phyloP scores from a whole-genome alignment of 2,888 invertebrate genomes.

The Nemoura dubitans region DNA sequence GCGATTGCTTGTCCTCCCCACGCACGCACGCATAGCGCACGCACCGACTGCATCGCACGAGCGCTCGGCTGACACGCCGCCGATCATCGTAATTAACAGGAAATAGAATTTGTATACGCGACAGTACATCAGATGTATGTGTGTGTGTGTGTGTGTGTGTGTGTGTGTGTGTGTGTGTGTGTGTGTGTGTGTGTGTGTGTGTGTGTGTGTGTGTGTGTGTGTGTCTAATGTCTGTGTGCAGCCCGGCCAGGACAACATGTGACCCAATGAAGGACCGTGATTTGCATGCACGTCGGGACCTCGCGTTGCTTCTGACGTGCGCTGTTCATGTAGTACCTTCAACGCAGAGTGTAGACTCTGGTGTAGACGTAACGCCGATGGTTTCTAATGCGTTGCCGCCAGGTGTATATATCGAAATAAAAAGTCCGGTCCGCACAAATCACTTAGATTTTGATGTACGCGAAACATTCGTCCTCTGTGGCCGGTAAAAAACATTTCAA shows the following conservation, averaged over 20 bases:
- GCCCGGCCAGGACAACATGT: background rate
- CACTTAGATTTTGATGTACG: background rate
- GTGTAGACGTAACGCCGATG: no score
- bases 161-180: no score
- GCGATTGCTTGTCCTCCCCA: background rate
- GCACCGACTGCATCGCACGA: background rate
- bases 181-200: no score
- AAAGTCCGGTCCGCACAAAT: background rate
- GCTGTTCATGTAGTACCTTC: no score
- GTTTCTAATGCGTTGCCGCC: no score
- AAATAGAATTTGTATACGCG: constrained; percentile 30
- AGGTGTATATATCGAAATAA: background rate
- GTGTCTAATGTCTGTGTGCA: no score
- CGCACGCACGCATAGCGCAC: constrained; percentile 13
- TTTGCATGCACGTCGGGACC: background rate
- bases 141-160: no score
- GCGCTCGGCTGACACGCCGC: background rate
- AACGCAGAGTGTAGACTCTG: no score
- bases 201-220: no score
- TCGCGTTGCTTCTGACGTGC: no score
- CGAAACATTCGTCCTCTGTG: background rate
- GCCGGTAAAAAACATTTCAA: background rate
- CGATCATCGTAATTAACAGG: constrained; percentile 26
- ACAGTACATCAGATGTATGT: background rate
- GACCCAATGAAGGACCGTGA: background rate